Evolutionary conservation across 2,113 vertebrate species (phyloP).

Genomic region (Bubalus kerabau): DNA sequence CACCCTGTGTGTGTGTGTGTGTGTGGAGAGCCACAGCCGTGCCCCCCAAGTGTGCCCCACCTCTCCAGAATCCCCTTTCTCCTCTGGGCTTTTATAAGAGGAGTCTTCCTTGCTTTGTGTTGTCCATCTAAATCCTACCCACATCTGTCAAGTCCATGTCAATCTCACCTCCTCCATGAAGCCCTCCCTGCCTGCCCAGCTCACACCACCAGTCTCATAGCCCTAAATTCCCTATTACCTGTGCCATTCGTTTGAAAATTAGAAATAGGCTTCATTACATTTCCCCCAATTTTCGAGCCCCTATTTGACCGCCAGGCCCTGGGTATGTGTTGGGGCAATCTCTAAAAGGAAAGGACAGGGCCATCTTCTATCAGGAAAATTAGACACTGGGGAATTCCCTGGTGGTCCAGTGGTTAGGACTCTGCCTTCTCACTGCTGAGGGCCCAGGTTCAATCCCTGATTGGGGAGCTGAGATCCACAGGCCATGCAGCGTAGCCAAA

Average conservation of each 20-base stretch:
- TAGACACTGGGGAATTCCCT: neutral
- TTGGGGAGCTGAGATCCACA: neutral
- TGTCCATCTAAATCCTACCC: neutral
- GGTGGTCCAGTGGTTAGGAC: neutral
- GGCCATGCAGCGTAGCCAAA: neutral
- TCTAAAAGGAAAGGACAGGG: neutral
- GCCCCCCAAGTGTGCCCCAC: neutral
- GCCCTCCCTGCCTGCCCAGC: neutral
- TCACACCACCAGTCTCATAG: neutral
- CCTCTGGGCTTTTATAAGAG: neutral
- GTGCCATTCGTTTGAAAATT: neutral
- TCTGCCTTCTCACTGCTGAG: neutral
- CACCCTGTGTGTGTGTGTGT: neutral
- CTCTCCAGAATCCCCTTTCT: neutral
- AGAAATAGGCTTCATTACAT: neutral
- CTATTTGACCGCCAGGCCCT: neutral
- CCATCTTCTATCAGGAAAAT: neutral
- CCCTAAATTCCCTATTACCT: neutral
- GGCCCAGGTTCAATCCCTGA: neutral
- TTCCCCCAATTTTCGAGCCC: neutral
- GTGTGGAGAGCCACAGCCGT: accelerated
- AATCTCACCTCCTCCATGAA: neutral
- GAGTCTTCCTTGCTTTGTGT: neutral
- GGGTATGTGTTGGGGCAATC: neutral
- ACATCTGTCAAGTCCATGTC: neutral